Conservation (phyloP, 2,797 vertebrate genomes). For the Myotis vivesi region DNA sequence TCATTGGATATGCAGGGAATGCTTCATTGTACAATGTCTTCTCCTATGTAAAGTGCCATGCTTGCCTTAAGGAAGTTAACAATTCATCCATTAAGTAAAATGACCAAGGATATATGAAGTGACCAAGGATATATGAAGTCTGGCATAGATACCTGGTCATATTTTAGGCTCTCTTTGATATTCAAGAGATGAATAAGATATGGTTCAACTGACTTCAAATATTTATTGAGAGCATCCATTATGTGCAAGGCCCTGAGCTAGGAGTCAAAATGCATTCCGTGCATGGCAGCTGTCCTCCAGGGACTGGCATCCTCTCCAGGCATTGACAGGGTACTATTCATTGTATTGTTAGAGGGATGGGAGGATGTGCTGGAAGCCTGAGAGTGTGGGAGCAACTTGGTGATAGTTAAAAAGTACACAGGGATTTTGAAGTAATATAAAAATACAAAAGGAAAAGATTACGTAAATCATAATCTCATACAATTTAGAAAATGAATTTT, state of each 20-base stretch:
- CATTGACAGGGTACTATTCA: neutral
- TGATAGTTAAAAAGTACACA: neutral
- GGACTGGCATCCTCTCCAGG: neutral
- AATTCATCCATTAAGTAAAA: neutral
- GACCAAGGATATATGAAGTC: neutral
- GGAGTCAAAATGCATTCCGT: neutral
- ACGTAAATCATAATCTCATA: neutral
- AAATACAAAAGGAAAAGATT: neutral
- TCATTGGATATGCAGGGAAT: neutral
- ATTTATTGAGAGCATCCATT: neutral
- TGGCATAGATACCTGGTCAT: neutral
- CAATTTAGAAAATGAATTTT: constrained; percentile 4
- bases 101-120: neutral
- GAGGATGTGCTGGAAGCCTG: neutral
- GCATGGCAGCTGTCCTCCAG: neutral
- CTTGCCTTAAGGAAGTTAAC: constrained; percentile 13
- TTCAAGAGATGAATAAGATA: neutral
- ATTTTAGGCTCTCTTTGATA: constrained; percentile 11
- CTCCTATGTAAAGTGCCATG: neutral
- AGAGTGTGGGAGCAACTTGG: neutral
- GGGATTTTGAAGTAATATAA: constrained; percentile 19
- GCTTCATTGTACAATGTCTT: neutral
- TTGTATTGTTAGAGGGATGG: neutral
- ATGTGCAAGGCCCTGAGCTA: neutral
- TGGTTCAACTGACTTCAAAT: constrained; percentile 14